These are phyloP conservation scores for Ichneumon xanthorius DNA, from an alignment of 2,888 invertebrate species.

Conservation along the genomic window DNA sequence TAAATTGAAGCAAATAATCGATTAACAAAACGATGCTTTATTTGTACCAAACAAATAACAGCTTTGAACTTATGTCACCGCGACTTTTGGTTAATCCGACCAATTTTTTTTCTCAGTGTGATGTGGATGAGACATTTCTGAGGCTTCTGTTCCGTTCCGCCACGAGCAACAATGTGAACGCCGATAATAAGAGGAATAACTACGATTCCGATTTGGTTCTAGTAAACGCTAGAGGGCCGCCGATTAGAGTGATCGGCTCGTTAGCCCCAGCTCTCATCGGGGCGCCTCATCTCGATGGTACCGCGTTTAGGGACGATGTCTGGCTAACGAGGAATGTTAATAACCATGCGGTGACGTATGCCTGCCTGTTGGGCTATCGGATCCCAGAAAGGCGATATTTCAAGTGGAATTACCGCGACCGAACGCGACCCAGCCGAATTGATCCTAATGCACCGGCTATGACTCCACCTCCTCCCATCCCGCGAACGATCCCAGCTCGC, in stretches of 20 bases:
- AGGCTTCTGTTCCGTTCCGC: background rate
- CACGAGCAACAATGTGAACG: background rate
- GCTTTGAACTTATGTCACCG: too few relatives aligned
- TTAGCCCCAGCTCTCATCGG: background rate
- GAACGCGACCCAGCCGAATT: constrained; percentile 42
- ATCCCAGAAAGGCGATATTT: constrained; percentile 59
- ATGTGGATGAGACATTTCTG: background rate
- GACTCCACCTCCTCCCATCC: constrained; percentile 12
- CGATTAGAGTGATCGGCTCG: constrained; percentile 13
- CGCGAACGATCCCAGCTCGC: constrained; percentile 20
- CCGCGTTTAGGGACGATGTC: constrained; percentile 12
- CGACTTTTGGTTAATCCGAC: too few relatives aligned
- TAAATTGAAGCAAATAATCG: too few relatives aligned
- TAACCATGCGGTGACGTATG: constrained; percentile 48
- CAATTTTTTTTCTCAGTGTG: too few relatives aligned
- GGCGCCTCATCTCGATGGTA: background rate
- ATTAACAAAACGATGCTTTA: too few relatives aligned
- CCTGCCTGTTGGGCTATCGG: constrained; percentile 38
- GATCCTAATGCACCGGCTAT: constrained; percentile 39
- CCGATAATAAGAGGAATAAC: background rate
- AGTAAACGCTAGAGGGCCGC: background rate
- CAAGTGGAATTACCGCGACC: constrained; percentile 54
- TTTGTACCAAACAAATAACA: too few relatives aligned
- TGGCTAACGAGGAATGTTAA: constrained; percentile 55
- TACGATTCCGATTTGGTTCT: constrained; percentile 3